Conservation (phyloP, 2,797 vertebrate species). For the Neostethus bicornis region DNA sequence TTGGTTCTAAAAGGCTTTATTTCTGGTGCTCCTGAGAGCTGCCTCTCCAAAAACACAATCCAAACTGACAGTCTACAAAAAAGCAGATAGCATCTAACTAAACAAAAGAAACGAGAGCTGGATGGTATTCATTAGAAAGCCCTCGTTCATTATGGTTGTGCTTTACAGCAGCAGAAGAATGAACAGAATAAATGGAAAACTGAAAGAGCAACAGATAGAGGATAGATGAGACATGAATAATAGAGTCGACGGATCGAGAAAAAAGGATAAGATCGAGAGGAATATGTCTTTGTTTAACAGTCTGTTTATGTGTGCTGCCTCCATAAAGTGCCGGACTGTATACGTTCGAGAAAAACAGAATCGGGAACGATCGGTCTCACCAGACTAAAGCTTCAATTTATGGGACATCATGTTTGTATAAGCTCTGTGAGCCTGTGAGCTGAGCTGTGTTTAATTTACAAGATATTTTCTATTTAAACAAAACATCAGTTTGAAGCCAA, state of each 20-base stretch:
- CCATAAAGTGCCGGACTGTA: conserved; percentile 28
- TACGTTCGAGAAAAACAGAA: conserved; percentile 54
- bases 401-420: conserved; percentile 60
- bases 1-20: conserved; percentile 15
- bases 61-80: conserved; percentile 56
- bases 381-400: conserved; percentile 63
- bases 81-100: conserved; percentile 59
- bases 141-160: conserved; percentile 60
- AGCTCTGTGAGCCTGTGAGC: conserved; percentile 42
- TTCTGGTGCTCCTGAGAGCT: conserved; percentile 18
- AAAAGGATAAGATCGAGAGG: conserved; percentile 4
- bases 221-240: conserved; percentile 11
- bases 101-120: conserved; percentile 49
- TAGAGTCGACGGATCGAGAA: conserved; percentile 2
- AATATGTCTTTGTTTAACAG: conserved; percentile 19
- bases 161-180: conserved; percentile 33
- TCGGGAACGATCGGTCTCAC: conserved; percentile 42
- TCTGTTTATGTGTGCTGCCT: conserved; percentile 44
- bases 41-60: conserved; percentile 49
- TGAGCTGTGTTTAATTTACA: conserved; percentile 50
- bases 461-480: conserved; percentile 50
- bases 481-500: conserved; percentile 29
- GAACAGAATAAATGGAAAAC: conserved; percentile 22
- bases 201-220: conserved; percentile 8
- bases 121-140: conserved; percentile 45